Conservation (phyloP, 2,888 invertebrate species). For the Netelia inedita region DNA sequence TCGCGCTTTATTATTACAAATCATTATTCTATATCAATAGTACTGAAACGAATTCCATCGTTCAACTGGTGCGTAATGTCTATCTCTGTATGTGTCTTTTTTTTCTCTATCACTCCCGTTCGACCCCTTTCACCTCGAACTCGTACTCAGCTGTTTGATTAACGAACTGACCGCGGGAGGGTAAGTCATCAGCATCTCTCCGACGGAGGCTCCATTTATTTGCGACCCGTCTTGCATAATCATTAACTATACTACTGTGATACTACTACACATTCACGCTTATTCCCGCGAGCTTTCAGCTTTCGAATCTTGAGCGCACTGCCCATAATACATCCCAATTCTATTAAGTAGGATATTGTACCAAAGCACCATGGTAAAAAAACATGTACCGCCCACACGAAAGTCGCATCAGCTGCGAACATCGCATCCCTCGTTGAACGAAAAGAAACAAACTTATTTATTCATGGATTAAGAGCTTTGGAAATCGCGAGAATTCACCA, state of each 20-base stretch:
- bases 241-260: neutral
- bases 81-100: slow-evolving; percentile 85
- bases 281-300: slow-evolving; percentile 50
- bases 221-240: slow-evolving; percentile 53
- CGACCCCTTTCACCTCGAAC: slow-evolving; percentile 83
- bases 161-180: slow-evolving; percentile 93
- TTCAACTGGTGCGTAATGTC: slow-evolving; percentile 79
- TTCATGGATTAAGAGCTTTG: slow-evolving; percentile 17
- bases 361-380: slow-evolving; percentile 14
- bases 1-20: slow-evolving; percentile 37
- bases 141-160: slow-evolving; percentile 92
- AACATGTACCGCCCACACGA: neutral
- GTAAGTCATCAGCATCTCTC: slow-evolving; percentile 88
- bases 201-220: slow-evolving; percentile 76
- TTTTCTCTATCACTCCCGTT: slow-evolving; percentile 82
- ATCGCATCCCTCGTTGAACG: slow-evolving; percentile 8
- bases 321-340: slow-evolving; percentile 12
- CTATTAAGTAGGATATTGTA: neutral
- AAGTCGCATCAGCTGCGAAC: slow-evolving; percentile 1
- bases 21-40: slow-evolving; percentile 54
- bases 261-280: slow-evolving; percentile 41
- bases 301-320: slow-evolving; percentile 48
- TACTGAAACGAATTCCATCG: slow-evolving; percentile 43
- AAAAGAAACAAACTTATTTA: neutral
- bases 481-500: slow-evolving; percentile 10